Base-by-base conservation (phyloP, 2,888 invertebrate species). In the Coelinius sp. region DNA sequence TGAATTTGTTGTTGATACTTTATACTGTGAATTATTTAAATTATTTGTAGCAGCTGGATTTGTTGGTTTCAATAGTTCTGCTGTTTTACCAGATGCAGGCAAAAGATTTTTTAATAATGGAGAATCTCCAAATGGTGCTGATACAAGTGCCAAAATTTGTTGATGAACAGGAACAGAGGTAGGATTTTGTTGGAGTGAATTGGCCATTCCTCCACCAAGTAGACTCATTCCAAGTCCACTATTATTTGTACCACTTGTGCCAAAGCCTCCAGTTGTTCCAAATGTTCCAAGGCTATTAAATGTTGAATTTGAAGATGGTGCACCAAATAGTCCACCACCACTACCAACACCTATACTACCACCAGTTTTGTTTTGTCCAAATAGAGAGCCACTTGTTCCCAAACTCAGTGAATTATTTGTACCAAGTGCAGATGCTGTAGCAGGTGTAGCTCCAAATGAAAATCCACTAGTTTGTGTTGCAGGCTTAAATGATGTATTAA, bases 71-170 rank as follows among this genome's bases (percentile, higher is more conserved):
- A 94, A 85, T 0, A 92, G 90, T 65, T 94, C 93, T 69, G 93
- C 93, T 1, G 91, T 88, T 80, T 91, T 91, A 1, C 90, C 89
- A 52, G 89, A 89, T 71, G 89, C 89, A 2, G 89, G 88, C 17
- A 89, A 76, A 0, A 95, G 85, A 83, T 95, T 94, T 81, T 94
- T 94, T 86, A 95, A 93, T 0, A 97, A 91, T 0, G 95, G 94
- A 38, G 94, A 94, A 84, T 97, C 95, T 0, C 97, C 97, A 83
- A 95, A 97, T 0, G 97, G 97, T 0, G 94, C 91, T 0, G 94
- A 92, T 0, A 94, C 93, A 46, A 96, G 89, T 0, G 94, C 91
- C 69, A 95, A 86, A 24, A 94, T 93, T 83, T 94, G 93, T 75
- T 94, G 94, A 86, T 93, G 93, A 0, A 93, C 89, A 1, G 90